Conservation (phyloP, 2,888 invertebrate genomes). For the Orthosia gothica region DNA sequence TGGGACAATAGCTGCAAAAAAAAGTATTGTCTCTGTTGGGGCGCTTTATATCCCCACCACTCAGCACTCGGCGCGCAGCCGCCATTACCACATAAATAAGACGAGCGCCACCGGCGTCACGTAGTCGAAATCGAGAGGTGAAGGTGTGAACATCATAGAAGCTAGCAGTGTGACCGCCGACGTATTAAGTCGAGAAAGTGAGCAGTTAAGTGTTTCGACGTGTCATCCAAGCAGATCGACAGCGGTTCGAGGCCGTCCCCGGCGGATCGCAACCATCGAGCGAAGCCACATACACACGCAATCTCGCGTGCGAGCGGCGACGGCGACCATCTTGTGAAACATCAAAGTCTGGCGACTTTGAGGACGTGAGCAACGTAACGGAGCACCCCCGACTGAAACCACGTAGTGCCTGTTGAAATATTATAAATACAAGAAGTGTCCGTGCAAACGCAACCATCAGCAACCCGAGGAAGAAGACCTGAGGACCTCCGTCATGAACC, state of each 20-base stretch:
- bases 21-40: too few species aligned
- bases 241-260: slow-evolving; percentile 86
- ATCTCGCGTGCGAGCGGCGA: slow-evolving; percentile 79
- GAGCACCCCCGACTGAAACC: slow-evolving; percentile 65
- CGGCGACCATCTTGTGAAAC: slow-evolving; percentile 87
- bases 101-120: too few species aligned
- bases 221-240: slow-evolving; percentile 89
- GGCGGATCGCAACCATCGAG: slow-evolving; percentile 74
- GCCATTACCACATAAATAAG: too few species aligned
- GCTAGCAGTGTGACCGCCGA: too few species aligned
- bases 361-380: slow-evolving; percentile 57
- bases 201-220: slow-evolving; percentile 89
- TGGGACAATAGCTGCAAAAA: too few species aligned
- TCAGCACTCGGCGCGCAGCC: too few species aligned
- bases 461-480: slow-evolving; percentile 75
- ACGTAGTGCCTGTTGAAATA: slow-evolving; percentile 61
- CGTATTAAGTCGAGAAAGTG: too few species aligned
- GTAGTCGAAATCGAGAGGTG: too few species aligned
- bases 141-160: too few species aligned
- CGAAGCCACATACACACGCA: slow-evolving; percentile 70
- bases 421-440: slow-evolving; percentile 48
- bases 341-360: slow-evolving; percentile 78
- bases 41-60: too few species aligned
- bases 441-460: slow-evolving; percentile 65
- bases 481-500: slow-evolving; percentile 66